phyloP scores from a whole-genome alignment of 2,888 invertebrate species.

The Ectemnius continuus region DNA sequence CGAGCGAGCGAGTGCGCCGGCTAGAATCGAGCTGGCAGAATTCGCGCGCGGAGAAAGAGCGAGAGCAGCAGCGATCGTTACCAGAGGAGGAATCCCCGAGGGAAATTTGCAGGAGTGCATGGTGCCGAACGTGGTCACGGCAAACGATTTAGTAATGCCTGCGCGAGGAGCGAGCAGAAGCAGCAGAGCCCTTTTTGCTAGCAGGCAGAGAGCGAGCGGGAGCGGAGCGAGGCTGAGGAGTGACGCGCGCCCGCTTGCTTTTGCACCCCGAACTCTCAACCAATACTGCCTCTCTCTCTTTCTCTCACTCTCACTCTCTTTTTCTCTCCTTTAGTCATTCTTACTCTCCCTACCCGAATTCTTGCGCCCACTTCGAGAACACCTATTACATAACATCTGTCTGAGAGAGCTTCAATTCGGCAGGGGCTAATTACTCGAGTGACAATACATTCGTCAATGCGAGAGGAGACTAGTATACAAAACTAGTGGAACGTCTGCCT shows the following conservation, averaged over 20 bases:
- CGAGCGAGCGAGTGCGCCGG: background rate
- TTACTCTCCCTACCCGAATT: background rate
- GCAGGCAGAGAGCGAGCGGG: background rate
- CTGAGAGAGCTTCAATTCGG: too few relatives aligned
- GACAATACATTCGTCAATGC: too few relatives aligned
- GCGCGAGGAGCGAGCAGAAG: slow-evolving; percentile 29
- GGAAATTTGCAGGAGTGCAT: slow-evolving; percentile 63
- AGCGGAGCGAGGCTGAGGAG: slow-evolving; percentile 4
- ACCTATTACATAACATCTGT: too few relatives aligned
- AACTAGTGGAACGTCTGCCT: too few relatives aligned
- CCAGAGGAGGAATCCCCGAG: slow-evolving; percentile 49
- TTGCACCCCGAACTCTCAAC: background rate
- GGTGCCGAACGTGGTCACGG: slow-evolving; percentile 57
- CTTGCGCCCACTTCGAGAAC: too few relatives aligned
- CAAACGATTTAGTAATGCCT: slow-evolving; percentile 55
- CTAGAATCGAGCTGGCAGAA: slow-evolving; percentile 50
- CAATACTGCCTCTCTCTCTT: background rate
- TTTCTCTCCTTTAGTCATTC: background rate
- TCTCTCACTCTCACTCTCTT: background rate
- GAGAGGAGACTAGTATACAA: too few relatives aligned
- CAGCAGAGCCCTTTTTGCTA: slow-evolving; percentile 37
- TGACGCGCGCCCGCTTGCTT: background rate
- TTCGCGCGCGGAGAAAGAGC: slow-evolving; percentile 29
- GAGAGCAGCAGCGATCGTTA: slow-evolving; percentile 49
- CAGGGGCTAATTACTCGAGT: too few relatives aligned